A percentile compares a stretch with the other conserved stretches of the same genome.
Conservation (phyloP, 2,113 vertebrate species). For the Excalfactoria chinensis region DNA sequence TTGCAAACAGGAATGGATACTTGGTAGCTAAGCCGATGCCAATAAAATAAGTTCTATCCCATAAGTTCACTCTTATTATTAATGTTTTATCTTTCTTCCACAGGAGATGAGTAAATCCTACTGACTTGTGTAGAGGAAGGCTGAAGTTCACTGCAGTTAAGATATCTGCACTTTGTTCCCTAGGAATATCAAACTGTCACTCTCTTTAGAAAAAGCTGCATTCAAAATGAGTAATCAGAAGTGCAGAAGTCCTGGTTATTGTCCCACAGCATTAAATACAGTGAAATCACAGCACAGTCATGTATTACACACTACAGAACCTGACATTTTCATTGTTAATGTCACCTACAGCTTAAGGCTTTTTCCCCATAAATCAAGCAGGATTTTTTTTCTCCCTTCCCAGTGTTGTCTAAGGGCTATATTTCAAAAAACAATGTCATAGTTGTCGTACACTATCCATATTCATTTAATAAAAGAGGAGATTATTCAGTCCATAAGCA, state of each 20-base stretch:
- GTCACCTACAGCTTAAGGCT: conserved; percentile 55
- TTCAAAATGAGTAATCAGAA: conserved; percentile 21
- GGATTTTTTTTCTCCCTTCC: not conserved
- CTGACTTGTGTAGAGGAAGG: not conserved
- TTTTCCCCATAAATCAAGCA: conserved; percentile 45
- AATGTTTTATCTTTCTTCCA: not conserved
- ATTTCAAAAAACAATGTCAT: conserved; percentile 29
- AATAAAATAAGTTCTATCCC: not conserved
- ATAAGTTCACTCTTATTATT: not conserved
- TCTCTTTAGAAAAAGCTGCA: not conserved
- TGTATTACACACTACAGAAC: conserved; percentile 37
- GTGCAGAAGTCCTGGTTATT: conserved; percentile 30
- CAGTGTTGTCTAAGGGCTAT: not conserved
- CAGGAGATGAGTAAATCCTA: not conserved
- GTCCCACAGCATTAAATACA: conserved; percentile 45
- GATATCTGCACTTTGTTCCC: not conserved
- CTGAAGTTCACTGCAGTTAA: not conserved
- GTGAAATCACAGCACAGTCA: conserved; percentile 39
- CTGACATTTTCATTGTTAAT: conserved; percentile 70
- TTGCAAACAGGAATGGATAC: not conserved
- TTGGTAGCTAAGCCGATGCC: not conserved
- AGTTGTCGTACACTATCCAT: not conserved
- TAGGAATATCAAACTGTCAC: not conserved
- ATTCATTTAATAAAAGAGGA: not conserved
- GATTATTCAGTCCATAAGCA: not conserved